phyloP scores from a whole-genome alignment of 2,797 vertebrate species.

The Gymnoscopelus braueri region DNA sequence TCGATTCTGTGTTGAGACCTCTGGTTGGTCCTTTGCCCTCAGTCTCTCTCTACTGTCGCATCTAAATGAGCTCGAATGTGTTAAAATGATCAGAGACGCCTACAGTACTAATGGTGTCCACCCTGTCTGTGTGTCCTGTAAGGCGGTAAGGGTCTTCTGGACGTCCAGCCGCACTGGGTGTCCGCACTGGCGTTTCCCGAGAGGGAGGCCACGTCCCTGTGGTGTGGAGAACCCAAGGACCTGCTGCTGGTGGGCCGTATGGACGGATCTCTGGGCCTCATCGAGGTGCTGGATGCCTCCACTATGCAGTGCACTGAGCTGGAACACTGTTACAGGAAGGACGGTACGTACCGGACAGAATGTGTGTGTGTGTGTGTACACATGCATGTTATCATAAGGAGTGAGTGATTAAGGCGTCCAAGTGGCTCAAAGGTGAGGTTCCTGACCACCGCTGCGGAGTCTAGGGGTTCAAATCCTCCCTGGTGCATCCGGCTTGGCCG shows the following conservation, averaged over 20 bases:
- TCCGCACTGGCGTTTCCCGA: slow-evolving; percentile 93
- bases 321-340: slow-evolving; percentile 95
- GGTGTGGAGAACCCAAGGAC: slow-evolving; percentile 90
- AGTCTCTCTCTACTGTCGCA: too few species aligned
- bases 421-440: too few species aligned
- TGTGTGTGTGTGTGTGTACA: too few species aligned
- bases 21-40: too few species aligned
- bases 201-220: slow-evolving; percentile 83
- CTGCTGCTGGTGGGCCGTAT: slow-evolving; percentile 92
- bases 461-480: too few species aligned
- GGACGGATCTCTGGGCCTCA: slow-evolving; percentile 93
- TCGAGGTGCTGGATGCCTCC: slow-evolving; percentile 90
- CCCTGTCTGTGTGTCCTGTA: neutral
- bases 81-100: neutral
- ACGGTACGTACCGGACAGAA: slow-evolving; percentile 77
- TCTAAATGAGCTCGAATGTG: too few species aligned
- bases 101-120: neutral
- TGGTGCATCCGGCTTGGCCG: too few species aligned
- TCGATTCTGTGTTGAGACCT: too few species aligned
- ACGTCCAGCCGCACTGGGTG: slow-evolving; percentile 95
- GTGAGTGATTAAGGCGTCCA: too few species aligned
- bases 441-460: too few species aligned
- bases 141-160: slow-evolving; percentile 93
- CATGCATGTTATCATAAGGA: too few species aligned
- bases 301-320: slow-evolving; percentile 89